Conservation (phyloP, 2,797 vertebrate species). For the Pelodytes ibericus region DNA sequence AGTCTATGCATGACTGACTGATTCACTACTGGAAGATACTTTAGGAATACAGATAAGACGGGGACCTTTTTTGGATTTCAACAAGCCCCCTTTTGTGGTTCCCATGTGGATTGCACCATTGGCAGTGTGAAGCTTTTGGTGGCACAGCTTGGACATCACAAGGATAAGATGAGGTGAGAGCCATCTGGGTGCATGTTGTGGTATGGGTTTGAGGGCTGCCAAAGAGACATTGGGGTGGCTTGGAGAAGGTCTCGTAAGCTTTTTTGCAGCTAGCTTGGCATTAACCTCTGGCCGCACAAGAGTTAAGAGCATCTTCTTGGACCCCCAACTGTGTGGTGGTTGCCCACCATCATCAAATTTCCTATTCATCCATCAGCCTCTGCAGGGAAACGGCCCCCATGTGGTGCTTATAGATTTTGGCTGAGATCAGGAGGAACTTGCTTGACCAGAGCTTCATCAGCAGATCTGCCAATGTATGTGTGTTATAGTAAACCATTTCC, state of each 20-base stretch:
- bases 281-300: neutral
- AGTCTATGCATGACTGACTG: constrained; percentile 36
- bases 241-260: neutral
- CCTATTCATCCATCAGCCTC: neutral
- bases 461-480: constrained; percentile 23
- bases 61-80: constrained; percentile 55
- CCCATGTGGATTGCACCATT: constrained; percentile 61
- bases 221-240: neutral
- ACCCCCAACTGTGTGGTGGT: neutral
- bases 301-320: neutral
- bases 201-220: neutral
- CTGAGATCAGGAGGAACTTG: constrained; percentile 38
- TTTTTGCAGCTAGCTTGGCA: neutral
- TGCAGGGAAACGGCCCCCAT: constrained; percentile 29
- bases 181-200: constrained; percentile 41
- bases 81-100: constrained; percentile 28
- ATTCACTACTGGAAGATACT: constrained; percentile 51
- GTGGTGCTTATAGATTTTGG: constrained; percentile 34
- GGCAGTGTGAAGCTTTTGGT: constrained; percentile 57
- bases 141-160: constrained; percentile 17
- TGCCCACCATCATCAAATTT: neutral
- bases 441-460: constrained; percentile 27
- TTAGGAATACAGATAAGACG: constrained; percentile 61
- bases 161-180: constrained; percentile 34
- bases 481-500: neutral